Evolutionary conservation across 2,113 vertebrate genomes (phyloP), one percentile per base, ranked within the genome.

Genomic region (Pongo abelii): DNA sequence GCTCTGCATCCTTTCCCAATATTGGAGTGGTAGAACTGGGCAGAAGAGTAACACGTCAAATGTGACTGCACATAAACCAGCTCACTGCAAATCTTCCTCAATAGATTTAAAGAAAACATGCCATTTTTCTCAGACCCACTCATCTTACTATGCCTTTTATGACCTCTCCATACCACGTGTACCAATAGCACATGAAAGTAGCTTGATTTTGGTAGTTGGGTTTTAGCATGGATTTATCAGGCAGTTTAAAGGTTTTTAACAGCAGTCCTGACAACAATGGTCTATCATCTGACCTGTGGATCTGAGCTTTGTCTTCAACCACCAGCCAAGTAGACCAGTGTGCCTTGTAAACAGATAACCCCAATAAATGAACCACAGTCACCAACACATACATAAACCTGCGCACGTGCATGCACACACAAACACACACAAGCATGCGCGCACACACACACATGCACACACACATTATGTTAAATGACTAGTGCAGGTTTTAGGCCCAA

Each of bases 151-250:
- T 7, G 17, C 48, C 69, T 79, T 50, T 2, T 0, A 0, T 46
- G 35, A 48, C 9, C 83, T 74, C 22, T 7, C 43, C 46, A 18
- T 0, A 20, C 2, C 30, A 1, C 2, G 5, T 4, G 14, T n/a
- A 3, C 4, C 12, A 52, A 14, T 4, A 9, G 50, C 40, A 23
- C 1, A 2, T 0, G 5, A 5, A 38, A 9, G 8, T 5, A 43
- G 40, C 48, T 38, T 61, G 90, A 22, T n/a, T 74, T 14, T 8
- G n/a, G 13, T 50, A 40, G 55, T 40, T 95, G 70, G 32, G 11
- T 43, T 90, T 78, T 72, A 48, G 59, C 14, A 4, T 40, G n/a
- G 22, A 40, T 67, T 79, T 91, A n/a, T 46, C 75, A 57, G 81
- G 17, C 57, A 55, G 27, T 10, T 48, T 38, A 13, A 64, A 4